phyloP scores from a whole-genome alignment of 2,888 invertebrate genomes.

The Tetheella fluctuosa region DNA sequence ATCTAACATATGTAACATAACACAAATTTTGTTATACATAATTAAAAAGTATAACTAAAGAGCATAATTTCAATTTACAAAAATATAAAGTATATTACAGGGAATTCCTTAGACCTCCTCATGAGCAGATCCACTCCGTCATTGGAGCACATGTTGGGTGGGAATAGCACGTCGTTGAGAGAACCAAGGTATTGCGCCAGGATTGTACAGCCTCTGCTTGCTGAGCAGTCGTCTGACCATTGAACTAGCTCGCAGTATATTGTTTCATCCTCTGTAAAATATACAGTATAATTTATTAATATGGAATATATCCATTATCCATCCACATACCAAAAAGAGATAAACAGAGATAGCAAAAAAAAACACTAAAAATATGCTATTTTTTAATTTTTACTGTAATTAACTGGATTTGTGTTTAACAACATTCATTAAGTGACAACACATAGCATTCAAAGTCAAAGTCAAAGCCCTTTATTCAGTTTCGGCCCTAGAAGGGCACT shows the following conservation, averaged over 20 bases:
- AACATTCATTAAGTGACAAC: too few species aligned
- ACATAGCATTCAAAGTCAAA: too few species aligned
- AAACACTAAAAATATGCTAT: too few species aligned
- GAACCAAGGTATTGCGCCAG: slow-evolving; percentile 87
- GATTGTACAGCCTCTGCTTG: slow-evolving; percentile 67
- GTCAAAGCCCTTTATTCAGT: too few species aligned
- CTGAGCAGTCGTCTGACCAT: slow-evolving; percentile 73
- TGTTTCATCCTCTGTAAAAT: slow-evolving; percentile 80
- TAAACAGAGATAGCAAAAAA: too few species aligned
- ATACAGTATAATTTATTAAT: background rate
- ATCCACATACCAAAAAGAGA: too few species aligned
- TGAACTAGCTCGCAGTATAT: slow-evolving; percentile 87
- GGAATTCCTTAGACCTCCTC: slow-evolving; percentile 87
- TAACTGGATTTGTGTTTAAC: too few species aligned
- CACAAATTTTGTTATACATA: background rate
- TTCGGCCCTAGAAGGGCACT: too few species aligned
- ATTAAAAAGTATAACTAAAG: background rate
- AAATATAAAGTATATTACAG: slow-evolving; percentile 70
- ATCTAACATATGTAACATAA: too few species aligned
- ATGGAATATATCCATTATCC: too few species aligned
- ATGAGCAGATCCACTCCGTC: slow-evolving; percentile 88
- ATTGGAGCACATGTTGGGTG: slow-evolving; percentile 82
- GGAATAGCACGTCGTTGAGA: slow-evolving; percentile 86
- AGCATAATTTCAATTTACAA: background rate
- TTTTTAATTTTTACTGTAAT: too few species aligned